Evolutionary conservation across 2,797 vertebrate genomes (phyloP), one percentile per base, ranked within the genome.

Genomic region (Arremon aurantiirostris): DNA sequence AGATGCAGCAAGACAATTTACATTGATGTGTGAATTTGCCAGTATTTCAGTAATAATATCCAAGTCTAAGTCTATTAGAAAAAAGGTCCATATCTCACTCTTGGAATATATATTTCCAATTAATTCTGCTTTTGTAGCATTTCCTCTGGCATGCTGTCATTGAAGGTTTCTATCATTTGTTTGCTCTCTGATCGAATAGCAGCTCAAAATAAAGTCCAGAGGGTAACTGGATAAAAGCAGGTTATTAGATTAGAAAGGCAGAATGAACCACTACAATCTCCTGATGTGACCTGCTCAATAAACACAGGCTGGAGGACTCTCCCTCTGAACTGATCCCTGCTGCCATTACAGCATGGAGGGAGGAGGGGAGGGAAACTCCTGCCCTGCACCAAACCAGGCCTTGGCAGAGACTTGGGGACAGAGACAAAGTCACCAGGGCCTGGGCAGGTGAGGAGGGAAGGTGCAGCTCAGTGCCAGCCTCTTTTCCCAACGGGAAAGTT

Each of bases 1-100:
- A 97, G 96, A 95, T 95, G 96, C 95, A 89, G 86, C 78, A 57
- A 94, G 95, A 97, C 95, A 96, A 97, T 97, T 98, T 97, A 97
- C 81, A 94, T 88, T 93, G 95, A 97, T 27, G 89, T 91, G 65
- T 97, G 97, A 97, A 98, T 98, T 96, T 95, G 92, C 93, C 96
- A 95, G 92, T 95, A 94, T 96, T 96, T 97, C 95, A 96, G 96
- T 92, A 95, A 94, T 95, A 97, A 96, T 94, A 97, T 95, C 46
- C 71, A 84, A 97, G 86, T 90, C 93, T 94, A 94, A 94, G 76
- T 93, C 93, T 93, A 91, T 96, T 95, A 95, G 95, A 86, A 94
- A 95, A 95, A 95, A 66, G 65, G 83, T 79, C 90, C 46, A 30
- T 93, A 96, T 91, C 89, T 97, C 89, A 94, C 81, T 89, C 76